phyloP scores from a whole-genome alignment of 2,888 invertebrate species.

The Elmis aenea region DNA sequence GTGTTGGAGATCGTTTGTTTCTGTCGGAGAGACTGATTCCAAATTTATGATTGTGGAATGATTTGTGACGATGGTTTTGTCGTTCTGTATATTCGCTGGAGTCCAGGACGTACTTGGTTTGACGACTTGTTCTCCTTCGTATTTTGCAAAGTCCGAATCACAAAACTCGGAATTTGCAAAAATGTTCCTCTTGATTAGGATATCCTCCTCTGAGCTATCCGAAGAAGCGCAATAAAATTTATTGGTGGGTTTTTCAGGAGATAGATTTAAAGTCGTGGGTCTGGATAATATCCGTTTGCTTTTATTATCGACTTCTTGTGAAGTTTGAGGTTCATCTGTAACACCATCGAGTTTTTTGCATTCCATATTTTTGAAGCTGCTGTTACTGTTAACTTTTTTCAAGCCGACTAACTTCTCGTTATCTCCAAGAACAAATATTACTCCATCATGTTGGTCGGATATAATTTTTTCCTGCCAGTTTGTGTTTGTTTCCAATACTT shows the following conservation, averaged over 20 bases:
- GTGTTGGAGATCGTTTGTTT: conserved; percentile 1
- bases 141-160: conserved; percentile 28
- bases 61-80: conserved; percentile 15
- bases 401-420: conserved; percentile 63
- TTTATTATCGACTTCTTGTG: too few species aligned
- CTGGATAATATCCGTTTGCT: conserved; percentile 8
- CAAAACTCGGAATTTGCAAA: conserved; percentile 21
- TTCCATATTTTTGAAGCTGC: conserved; percentile 10
- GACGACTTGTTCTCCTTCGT: conserved; percentile 13
- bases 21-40: conserved; percentile 18
- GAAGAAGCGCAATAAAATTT: conserved; percentile 13
- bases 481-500: too few species aligned
- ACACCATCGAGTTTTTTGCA: not conserved
- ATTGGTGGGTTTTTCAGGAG: conserved; percentile 11
- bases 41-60: conserved; percentile 22
- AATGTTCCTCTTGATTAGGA: conserved; percentile 1
- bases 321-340: not conserved
- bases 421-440: conserved; percentile 68
- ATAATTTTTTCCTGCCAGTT: too few species aligned
- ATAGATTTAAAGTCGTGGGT: conserved; percentile 16
- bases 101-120: conserved; percentile 33
- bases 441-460: conserved; percentile 36
- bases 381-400: conserved; percentile 44
- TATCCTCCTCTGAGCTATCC: conserved; percentile 12
- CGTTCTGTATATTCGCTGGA: conserved; percentile 11